These are phyloP conservation scores for Tylochromis polylepis DNA, from an alignment of 2,113 vertebrate genomes.

Conservation along the genomic window DNA sequence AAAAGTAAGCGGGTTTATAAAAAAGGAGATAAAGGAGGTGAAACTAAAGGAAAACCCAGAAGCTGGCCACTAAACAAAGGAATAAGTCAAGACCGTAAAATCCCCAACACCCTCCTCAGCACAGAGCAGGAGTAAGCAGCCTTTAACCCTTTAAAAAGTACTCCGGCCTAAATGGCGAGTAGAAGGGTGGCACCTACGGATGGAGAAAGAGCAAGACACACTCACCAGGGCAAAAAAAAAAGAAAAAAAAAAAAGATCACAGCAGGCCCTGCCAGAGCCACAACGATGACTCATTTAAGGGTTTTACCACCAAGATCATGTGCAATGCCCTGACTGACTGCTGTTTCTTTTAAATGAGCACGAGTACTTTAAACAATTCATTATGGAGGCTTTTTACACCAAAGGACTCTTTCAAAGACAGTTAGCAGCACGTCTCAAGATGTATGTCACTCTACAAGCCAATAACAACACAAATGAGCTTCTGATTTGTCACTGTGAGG, in stretches of 20 bases:
- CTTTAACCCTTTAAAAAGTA: not conserved
- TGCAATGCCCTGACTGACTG: not conserved
- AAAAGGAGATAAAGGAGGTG: not conserved
- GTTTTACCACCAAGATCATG: not conserved
- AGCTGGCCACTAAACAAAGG: not conserved
- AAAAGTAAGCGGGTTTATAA: not conserved
- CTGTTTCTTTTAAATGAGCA: not conserved
- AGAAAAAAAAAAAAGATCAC: not conserved
- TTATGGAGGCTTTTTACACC: not conserved
- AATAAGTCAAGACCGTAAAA: not conserved
- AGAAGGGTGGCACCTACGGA: not conserved
- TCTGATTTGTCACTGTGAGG: not conserved
- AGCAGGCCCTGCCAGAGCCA: not conserved
- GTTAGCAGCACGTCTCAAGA: not conserved
- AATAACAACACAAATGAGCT: not conserved
- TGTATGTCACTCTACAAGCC: not conserved
- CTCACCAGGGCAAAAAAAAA: not conserved
- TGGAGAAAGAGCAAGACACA: not conserved
- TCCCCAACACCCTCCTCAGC: not conserved
- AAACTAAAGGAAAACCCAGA: not conserved
- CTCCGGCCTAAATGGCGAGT: not conserved
- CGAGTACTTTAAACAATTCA: not conserved
- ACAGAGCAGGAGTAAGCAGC: rapidly evolving
- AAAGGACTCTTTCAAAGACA: not conserved
- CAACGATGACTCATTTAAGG: not conserved